Base-by-base conservation (phyloP, 2,113 vertebrate species). In the Stictonetta naevosa region DNA sequence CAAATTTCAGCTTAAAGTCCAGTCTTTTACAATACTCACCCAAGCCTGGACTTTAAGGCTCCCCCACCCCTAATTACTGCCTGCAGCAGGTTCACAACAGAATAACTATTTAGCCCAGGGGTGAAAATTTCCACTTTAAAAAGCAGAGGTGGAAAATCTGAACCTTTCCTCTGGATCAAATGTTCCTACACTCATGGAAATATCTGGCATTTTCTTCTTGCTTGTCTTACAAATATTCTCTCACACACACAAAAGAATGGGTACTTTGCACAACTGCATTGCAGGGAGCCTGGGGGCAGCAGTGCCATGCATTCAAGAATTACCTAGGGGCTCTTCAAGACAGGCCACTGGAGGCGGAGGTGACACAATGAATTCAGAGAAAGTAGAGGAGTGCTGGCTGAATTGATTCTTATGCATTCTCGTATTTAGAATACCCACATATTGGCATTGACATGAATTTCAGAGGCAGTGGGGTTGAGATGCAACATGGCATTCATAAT, bases 341-440 rank as follows among this genome's bases (percentile, higher is more conserved):
- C 67, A 90, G 88, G 83, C 48, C 90, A 92, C 69, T 96, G 93
- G 83, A 96, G 95, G 96, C 34, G 10, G 88, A 91, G 92, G 89
- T 97, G 88, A 96, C 92, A 90, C 92, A 94, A 94, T 12, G 38
- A 83, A 94, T 94, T 83, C 21, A 5, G 68, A 94, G 83, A 94
- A 89, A 95, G 75, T 86, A 73, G 84, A 95, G 63, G 91, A 94
- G 85, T 78, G 69, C 73, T 95, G 95, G 85, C 62, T 96, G 91
- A 92, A 95, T 66, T 94, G 87, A 96, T 94, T 95, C 90, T 95
- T 88, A 86, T 86, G 85, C 83, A 88, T 96, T 93, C 90, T 88
- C 88, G 68, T 94, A 78, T 93, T 96, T 95, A 95, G 87, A 94
- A 92, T 96, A 80, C 69, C 84, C 79, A 95, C 85, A 76, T 90